Percentiles rank a stretch among this genome's conserved stretches.
Evolutionary conservation across 2,888 invertebrate species (phyloP).

Genomic region (Desoria tigrina): DNA sequence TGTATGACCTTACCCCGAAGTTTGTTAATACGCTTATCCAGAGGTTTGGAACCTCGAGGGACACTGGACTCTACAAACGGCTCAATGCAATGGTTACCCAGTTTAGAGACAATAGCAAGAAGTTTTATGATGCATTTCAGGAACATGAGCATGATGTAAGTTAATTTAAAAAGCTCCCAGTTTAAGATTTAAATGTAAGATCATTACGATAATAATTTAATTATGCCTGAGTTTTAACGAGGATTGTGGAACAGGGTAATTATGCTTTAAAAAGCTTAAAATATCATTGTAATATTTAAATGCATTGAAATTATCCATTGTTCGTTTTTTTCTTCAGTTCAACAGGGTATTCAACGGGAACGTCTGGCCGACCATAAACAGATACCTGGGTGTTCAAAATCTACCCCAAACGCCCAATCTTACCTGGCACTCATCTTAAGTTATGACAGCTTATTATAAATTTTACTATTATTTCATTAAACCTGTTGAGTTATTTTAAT

Average conservation of each 20-base stretch:
- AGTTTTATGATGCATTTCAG: slow-evolving; percentile 21
- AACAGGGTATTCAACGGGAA: slow-evolving; percentile 11
- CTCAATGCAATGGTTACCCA: slow-evolving; percentile 26
- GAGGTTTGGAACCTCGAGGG: slow-evolving; percentile 22
- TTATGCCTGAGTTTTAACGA: no score
- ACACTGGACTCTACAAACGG: slow-evolving; percentile 20
- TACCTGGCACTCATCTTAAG: no score
- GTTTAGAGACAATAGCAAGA: slow-evolving; percentile 27
- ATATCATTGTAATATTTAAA: slow-evolving; percentile 4
- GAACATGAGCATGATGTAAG: slow-evolving; percentile 42
- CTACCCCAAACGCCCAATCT: slow-evolving; percentile 31
- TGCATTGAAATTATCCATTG: neutral
- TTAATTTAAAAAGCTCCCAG: no score
- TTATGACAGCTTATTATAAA: no score
- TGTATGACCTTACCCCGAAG: slow-evolving; percentile 28
- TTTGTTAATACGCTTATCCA: slow-evolving; percentile 29
- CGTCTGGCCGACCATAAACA: slow-evolving; percentile 30
- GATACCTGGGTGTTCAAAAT: slow-evolving; percentile 34
- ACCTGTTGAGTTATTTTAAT: no score
- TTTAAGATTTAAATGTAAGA: no score
- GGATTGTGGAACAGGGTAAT: no score
- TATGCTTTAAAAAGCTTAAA: no score
- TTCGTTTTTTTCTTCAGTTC: slow-evolving; percentile 9
- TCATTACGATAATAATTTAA: no score
- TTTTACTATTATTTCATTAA: no score